These are phyloP conservation scores for Caenorhabditis latens DNA, from an alignment of 1,140 invertebrate genomes.

Conservation along the genomic window DNA sequence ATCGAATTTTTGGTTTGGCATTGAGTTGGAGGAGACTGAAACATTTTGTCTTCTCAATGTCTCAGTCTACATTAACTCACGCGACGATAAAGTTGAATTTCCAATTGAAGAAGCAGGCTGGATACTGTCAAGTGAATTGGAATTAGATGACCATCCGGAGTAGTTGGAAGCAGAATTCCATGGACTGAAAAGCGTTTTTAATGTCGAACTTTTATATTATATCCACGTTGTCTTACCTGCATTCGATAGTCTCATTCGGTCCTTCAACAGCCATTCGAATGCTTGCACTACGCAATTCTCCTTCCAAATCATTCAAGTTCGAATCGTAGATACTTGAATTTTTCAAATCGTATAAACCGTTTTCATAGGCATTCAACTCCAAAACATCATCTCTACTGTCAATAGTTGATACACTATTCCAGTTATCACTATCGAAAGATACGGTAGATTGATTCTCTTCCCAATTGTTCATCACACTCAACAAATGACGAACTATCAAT, in stretches of 20 bases:
- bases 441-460: background rate
- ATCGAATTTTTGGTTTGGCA: background rate
- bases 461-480: background rate
- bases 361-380: background rate
- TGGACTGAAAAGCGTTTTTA: background rate
- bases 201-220: background rate
- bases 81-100: background rate
- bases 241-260: background rate
- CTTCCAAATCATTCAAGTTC: constrained; percentile 10
- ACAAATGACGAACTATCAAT: background rate
- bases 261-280: background rate
- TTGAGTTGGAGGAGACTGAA: constrained; percentile 18
- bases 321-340: background rate
- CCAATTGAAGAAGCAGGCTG: background rate
- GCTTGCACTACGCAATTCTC: constrained; percentile 8
- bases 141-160: background rate
- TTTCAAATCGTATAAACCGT: background rate
- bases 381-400: background rate
- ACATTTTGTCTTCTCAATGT: background rate
- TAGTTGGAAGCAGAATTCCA: constrained; percentile 7
- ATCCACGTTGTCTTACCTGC: background rate
- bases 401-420: background rate
- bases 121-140: too few species aligned
- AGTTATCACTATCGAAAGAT: background rate
- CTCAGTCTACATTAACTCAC: background rate